Evolutionary conservation across 2,888 invertebrate species (phyloP), one percentile per base, ranked within the genome.

Genomic region (Dynastes tityus): DNA sequence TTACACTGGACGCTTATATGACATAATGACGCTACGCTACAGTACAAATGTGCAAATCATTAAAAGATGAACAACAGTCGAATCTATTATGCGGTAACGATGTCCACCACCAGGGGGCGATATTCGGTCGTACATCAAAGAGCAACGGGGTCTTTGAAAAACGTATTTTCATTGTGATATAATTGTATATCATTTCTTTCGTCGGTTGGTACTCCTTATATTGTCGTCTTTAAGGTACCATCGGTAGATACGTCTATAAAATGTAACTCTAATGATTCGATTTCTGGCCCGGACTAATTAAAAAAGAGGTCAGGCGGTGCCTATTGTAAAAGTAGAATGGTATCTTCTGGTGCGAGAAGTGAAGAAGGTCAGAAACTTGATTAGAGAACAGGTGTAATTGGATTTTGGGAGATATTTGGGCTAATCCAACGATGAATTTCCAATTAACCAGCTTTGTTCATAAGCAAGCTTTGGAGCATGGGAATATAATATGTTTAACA

Each of bases 81-180:
- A 84, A 83, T 86, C 86, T 85, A 86, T 87, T 86, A 85, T 86
- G 84, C 83, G 84, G 85, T 85, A 86, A 87, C 84, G 86, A 86
- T 85, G 80, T 85, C 82, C 83, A 84, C 83, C 86, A 83, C 83
- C 80, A 82, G 86, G 86, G 85, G 86, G 86, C 81, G 82, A 80
- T 71, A 77, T 80, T 80, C 82, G 82, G 82, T 76, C 55, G 73
- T 78, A 78, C 81, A 80, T 84, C 84, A 84, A 84, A 84, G 82
- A 65, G 37, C 70, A 29, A 45, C 45, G 63, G 55, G 16, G 37
- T 79, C 76, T 76, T 78, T 79, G 78, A 80, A 81, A 82, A 79
- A 78, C 77, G 63, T 65, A 78, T 70, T 61, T 68, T 80, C 78
- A 81, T 80, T 76, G 81, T 80, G 79, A 80, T 75, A 80, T 82